phyloP scores from a whole-genome alignment of 2,888 invertebrate genomes.

The Ochropleura leucogaster region DNA sequence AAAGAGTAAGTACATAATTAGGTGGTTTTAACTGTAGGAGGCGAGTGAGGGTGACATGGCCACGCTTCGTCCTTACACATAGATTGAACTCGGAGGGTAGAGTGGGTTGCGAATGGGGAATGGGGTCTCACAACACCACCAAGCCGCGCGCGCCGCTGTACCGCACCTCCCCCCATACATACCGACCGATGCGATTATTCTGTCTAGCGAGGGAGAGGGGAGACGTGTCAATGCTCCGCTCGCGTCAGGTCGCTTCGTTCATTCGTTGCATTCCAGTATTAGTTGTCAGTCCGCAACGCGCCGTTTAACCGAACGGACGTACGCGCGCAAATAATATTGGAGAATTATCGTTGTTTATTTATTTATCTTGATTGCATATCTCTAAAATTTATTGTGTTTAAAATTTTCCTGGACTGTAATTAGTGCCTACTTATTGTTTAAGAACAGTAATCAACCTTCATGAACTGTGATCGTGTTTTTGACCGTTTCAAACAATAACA shows the following conservation, averaged over 20 bases:
- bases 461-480: conserved; percentile 86
- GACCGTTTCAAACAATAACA: conserved; percentile 83
- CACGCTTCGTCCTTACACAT: conserved; percentile 63
- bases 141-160: conserved; percentile 58
- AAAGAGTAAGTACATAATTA: conserved; percentile 35
- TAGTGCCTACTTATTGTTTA: conserved; percentile 61
- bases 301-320: conserved; percentile 79
- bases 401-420: conserved; percentile 58
- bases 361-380: conserved; percentile 78
- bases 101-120: conserved; percentile 66
- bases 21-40: conserved; percentile 56
- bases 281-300: conserved; percentile 85
- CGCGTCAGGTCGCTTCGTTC: conserved; percentile 75
- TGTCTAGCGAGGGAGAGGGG: conserved; percentile 85
- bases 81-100: conserved; percentile 66
- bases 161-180: conserved; percentile 53
- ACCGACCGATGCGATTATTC: conserved; percentile 81
- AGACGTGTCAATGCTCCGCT: conserved; percentile 81
- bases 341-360: conserved; percentile 76
- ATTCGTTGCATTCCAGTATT: conserved; percentile 72
- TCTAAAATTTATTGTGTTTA: conserved; percentile 68
- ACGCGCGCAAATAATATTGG: conserved; percentile 68
- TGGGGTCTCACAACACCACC: conserved; percentile 63
- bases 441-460: conserved; percentile 74
- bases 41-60: conserved; percentile 67